Evolutionary conservation across 37 sponge, comb jelly and placozoan species (phyloP).

Genomic region (Agelas oroides): DNA sequence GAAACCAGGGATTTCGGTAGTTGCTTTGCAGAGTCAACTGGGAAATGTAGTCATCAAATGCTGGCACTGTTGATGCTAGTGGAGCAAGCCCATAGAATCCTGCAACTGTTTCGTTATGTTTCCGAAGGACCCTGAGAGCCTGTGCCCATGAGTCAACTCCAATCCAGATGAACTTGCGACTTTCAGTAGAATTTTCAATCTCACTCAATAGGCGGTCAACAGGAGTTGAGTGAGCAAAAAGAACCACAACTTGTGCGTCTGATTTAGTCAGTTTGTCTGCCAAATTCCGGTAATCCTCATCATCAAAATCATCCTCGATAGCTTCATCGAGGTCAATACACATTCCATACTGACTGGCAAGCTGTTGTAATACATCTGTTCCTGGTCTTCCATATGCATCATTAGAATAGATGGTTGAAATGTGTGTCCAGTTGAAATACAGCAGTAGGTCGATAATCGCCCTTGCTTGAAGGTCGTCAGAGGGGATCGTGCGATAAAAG

Average conservation of each 20-base stretch:
- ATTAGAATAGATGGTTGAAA: conserved; percentile 19
- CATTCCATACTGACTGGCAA: conserved; percentile 15
- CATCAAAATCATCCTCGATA: neutral
- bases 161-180: conserved; percentile 58
- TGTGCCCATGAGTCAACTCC: conserved; percentile 77
- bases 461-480: conserved; percentile 73
- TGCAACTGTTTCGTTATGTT: conserved; percentile 23
- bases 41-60: conserved; percentile 59
- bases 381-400: conserved; percentile 58
- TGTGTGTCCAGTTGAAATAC: conserved; percentile 58
- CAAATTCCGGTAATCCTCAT: neutral
- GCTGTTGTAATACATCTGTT: conserved; percentile 2
- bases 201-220: neutral
- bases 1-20: conserved; percentile 56
- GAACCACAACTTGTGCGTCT: conserved; percentile 23
- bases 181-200: neutral
- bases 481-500: conserved; percentile 74
- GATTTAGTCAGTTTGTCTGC: conserved; percentile 13
- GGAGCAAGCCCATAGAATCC: conserved; percentile 64
- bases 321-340: conserved; percentile 29
- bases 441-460: conserved; percentile 70
- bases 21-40: conserved; percentile 46
- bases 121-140: neutral
- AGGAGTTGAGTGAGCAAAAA: neutral
- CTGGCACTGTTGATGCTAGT: neutral